A percentile compares a stretch with the other conserved stretches of the same genome.
Conservation (phyloP, 1,140 invertebrate species). For the Drosophila suzukii region DNA sequence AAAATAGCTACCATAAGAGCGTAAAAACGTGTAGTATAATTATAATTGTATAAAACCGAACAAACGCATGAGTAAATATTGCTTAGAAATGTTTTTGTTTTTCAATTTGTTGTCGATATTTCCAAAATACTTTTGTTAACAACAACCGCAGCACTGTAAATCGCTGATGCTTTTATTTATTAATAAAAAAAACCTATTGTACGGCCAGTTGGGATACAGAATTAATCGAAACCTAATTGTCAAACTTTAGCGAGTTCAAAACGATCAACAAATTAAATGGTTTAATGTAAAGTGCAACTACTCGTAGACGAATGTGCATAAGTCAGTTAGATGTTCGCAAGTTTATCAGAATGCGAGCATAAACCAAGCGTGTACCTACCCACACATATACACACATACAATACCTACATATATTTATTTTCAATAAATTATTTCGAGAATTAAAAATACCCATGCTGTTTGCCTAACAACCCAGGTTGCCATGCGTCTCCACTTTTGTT, state of each 20-base stretch:
- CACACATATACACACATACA: conserved; percentile 55
- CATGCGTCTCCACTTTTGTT: conserved; percentile 49
- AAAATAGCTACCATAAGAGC: conserved; percentile 47
- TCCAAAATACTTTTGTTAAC: conserved; percentile 18
- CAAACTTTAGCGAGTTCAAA: conserved; percentile 39
- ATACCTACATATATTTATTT: conserved; percentile 70
- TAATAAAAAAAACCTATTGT: conserved; percentile 38
- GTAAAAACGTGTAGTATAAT: conserved; percentile 40
- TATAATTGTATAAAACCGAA: conserved; percentile 40
- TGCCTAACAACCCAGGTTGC: conserved; percentile 70
- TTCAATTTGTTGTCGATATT: conserved; percentile 42
- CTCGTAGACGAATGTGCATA: conserved; percentile 37
- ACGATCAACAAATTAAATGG: conserved; percentile 25
- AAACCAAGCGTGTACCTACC: conserved; percentile 69
- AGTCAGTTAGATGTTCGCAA: conserved; percentile 42
- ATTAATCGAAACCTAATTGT: conserved; percentile 30
- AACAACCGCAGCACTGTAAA: conserved; percentile 41
- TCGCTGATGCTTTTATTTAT: conserved; percentile 50
- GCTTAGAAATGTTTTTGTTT: conserved; percentile 33
- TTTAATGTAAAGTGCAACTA: conserved; percentile 46
- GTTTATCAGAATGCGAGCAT: conserved; percentile 63
- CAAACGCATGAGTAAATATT: conserved; percentile 33
- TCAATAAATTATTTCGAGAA: conserved; percentile 78
- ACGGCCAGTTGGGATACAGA: conserved; percentile 27
- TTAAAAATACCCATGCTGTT: conserved; percentile 32